Base-by-base conservation (phyloP, 2,797 vertebrate species). In the Okamejei kenojei region DNA sequence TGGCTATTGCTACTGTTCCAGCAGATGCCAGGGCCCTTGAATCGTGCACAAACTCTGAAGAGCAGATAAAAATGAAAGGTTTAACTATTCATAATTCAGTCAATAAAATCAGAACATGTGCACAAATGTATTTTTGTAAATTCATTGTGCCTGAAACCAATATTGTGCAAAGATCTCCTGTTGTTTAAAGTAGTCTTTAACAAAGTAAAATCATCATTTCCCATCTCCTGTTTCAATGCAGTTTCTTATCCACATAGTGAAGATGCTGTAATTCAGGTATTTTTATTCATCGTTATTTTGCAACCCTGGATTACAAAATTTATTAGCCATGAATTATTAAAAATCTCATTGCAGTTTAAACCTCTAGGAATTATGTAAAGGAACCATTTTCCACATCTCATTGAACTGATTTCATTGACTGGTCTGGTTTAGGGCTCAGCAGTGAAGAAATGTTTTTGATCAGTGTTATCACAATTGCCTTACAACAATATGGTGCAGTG, bases 351-450 rank as follows among this genome's bases (percentile, higher is more conserved):
- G n/a, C 61, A 88, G 17, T n/a, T n/a, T 21, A 88, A 88, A 17
- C 7, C 15, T 32, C n/a, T n/a, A n/a, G 7, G n/a, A 35, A 68
- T 88, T 68, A n/a, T 68, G 32, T 32, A 65, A 17, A 65, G n/a
- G 65, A 19, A 32, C 15, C 63, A 88, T 88, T 68, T 68, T 88
- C 63, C 63, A 88, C 84, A 88, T 63, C n/a, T 68, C 84, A 68
- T 7, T 68, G n/a, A 88, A 88, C 35, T 88, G 26, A 88, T 65
- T 63, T 65, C 61, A 32, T 86, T 88, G 84, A 65, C 29, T 88
- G 8, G 17, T 32, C 84, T 65, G 61, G 84, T 88, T 88, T 17
- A 17, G 7, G 61, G 13, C 84, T 35, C 84, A 68, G 84, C 63
- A 68, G 4, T 88, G 81, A 61, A 61, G 6, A 86, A 7, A 35